A percentile compares a stretch with the other conserved stretches of the same genome.
phyloP scores from a whole-genome alignment of 2,797 vertebrate genomes.

The Mormyrus proboscirostris region DNA sequence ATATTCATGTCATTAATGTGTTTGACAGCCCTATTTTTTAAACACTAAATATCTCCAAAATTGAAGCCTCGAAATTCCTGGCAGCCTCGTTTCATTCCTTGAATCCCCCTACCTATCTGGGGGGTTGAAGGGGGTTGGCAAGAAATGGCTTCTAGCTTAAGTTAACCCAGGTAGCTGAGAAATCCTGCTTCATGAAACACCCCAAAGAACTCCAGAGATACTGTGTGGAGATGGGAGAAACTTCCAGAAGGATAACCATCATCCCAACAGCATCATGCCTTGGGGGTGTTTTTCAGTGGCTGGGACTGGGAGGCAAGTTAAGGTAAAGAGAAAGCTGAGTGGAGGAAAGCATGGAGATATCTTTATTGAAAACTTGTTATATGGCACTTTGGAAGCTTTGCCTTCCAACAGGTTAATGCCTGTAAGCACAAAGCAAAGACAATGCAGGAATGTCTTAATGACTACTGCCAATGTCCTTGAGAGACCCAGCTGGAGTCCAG shows the following conservation, averaged over 20 bases:
- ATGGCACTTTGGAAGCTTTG: not conserved
- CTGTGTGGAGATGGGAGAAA: not conserved
- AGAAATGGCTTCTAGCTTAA: not conserved
- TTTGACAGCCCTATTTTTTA: not conserved
- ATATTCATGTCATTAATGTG: not conserved
- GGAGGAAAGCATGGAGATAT: not conserved
- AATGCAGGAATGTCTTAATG: not conserved
- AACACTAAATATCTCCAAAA: not conserved
- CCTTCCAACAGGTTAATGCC: not conserved
- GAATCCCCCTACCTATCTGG: not conserved
- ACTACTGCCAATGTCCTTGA: not conserved
- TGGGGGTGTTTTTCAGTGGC: not conserved
- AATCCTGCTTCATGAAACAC: not conserved
- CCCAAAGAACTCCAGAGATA: not conserved
- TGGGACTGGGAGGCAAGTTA: not conserved
- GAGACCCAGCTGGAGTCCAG: not conserved
- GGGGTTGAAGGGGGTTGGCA: not conserved
- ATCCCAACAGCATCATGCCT: not conserved
- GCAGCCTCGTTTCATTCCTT: not conserved
- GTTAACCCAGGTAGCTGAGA: not conserved
- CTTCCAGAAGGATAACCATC: not conserved
- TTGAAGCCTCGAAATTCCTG: not conserved
- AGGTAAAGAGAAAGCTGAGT: not conserved
- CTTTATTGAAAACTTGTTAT: not conserved
- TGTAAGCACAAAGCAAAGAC: not conserved